Evolutionary conservation across 1,140 invertebrate species (phyloP).

Genomic region (Diploscapter pachys): DNA sequence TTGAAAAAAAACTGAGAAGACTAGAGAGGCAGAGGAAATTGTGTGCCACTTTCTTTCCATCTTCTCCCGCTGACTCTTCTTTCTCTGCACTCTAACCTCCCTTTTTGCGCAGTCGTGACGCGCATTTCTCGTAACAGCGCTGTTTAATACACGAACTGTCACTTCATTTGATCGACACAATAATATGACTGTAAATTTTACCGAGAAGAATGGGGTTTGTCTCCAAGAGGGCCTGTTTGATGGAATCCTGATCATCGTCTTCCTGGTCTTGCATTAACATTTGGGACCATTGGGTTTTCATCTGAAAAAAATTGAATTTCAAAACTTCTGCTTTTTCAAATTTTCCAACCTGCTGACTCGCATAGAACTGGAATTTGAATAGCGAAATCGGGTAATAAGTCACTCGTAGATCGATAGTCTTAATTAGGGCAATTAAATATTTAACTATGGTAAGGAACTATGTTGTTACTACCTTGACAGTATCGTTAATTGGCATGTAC

Average conservation of each 20-base stretch:
- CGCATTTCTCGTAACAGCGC: too few species aligned
- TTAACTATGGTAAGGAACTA: neutral
- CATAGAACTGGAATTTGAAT: slow-evolving; percentile 39
- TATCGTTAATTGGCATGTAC: slow-evolving; percentile 71
- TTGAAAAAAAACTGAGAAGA: neutral
- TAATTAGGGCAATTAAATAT: neutral
- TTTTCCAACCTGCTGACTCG: slow-evolving; percentile 61
- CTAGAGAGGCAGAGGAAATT: neutral
- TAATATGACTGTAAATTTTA: slow-evolving; percentile 28
- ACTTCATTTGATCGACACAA: neutral
- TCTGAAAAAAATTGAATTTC: slow-evolving; percentile 62
- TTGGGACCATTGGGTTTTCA: slow-evolving; percentile 62
- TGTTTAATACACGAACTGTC: too few species aligned
- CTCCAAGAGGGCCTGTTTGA: slow-evolving; percentile 93
- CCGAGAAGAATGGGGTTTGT: slow-evolving; percentile 91
- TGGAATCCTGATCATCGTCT: slow-evolving; percentile 80
- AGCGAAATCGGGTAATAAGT: slow-evolving; percentile 61
- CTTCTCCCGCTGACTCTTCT: too few species aligned
- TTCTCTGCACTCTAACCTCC: too few species aligned
- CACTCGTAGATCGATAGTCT: slow-evolving; percentile 20
- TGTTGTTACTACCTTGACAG: slow-evolving; percentile 21
- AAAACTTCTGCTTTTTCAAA: neutral
- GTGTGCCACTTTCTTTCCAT: too few species aligned
- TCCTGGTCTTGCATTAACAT: slow-evolving; percentile 63
- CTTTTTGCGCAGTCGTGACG: too few species aligned